Conservation (phyloP, 1,140 invertebrate species). For the Planococcus citri region DNA sequence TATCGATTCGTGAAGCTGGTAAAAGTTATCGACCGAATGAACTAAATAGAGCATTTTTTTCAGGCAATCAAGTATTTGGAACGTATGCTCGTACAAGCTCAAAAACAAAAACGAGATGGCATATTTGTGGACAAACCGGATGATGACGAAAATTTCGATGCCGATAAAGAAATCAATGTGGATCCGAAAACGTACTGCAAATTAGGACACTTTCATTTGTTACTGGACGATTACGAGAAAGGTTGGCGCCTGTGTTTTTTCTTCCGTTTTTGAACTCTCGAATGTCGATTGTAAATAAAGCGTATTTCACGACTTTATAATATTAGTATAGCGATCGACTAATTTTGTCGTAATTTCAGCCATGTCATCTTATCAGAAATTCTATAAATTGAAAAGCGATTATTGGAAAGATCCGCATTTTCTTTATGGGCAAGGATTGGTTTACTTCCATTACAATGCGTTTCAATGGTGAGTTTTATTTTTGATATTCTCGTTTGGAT, state of each 20-base stretch:
- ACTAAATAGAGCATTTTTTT: slow-evolving; percentile 24
- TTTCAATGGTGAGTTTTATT: slow-evolving; percentile 77
- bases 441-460: slow-evolving; percentile 91
- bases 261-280: neutral
- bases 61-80: slow-evolving; percentile 69
- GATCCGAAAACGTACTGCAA: slow-evolving; percentile 86
- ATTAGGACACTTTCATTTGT: slow-evolving; percentile 82
- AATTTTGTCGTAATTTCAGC: slow-evolving; percentile 47
- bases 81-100: slow-evolving; percentile 60
- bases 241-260: slow-evolving; percentile 40
- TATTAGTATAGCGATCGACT: slow-evolving; percentile 14
- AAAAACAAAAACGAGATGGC: slow-evolving; percentile 38
- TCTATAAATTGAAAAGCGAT: slow-evolving; percentile 59
- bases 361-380: slow-evolving; percentile 89
- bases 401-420: slow-evolving; percentile 85
- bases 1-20: no score
- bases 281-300: no score
- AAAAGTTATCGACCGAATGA: no score
- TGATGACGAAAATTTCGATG: slow-evolving; percentile 24
- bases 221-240: slow-evolving; percentile 82
- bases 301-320: neutral
- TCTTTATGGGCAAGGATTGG: slow-evolving; percentile 83
- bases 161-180: slow-evolving; percentile 53
- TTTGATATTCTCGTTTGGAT: neutral
- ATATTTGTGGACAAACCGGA: slow-evolving; percentile 27